phyloP scores from a whole-genome alignment of 2,797 vertebrate genomes.

The Halcyon chelicuti region DNA sequence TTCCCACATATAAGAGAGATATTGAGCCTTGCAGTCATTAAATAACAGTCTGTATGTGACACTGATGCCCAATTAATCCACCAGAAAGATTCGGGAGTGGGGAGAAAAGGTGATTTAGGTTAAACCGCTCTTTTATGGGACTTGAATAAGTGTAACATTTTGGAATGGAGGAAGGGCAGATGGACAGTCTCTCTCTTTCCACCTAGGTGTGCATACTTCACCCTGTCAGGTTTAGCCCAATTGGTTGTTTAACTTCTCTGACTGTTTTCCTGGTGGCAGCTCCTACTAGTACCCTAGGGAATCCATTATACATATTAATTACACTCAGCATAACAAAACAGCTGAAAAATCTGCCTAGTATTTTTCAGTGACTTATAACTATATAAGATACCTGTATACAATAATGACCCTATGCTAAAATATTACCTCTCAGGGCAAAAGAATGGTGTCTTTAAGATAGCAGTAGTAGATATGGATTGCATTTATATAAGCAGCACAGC shows the following conservation, averaged over 20 bases:
- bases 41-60: background rate
- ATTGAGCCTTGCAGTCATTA: background rate
- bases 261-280: constrained; percentile 53
- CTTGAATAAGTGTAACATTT: background rate
- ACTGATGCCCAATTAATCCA: background rate
- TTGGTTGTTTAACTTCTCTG: constrained; percentile 58
- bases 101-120: background rate
- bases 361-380: constrained; percentile 40
- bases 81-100: background rate
- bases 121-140: background rate
- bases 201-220: constrained; percentile 26
- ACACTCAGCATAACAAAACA: constrained; percentile 50
- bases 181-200: constrained; percentile 10
- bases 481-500: constrained; percentile 10
- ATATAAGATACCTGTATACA: constrained; percentile 37
- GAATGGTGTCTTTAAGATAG: constrained; percentile 19
- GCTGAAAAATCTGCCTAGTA: constrained; percentile 45
- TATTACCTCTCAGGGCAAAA: constrained; percentile 13
- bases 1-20: background rate
- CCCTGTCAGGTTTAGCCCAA: constrained; percentile 39
- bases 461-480: background rate
- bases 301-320: constrained; percentile 67
- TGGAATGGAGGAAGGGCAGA: constrained; percentile 13
- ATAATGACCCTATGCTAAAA: constrained; percentile 26
- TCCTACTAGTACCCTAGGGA: constrained; percentile 58